Percentiles rank a stretch among this genome's conserved stretches.
phyloP scores from a whole-genome alignment of 2,113 vertebrate genomes.

The Corynorhinus townsendii region DNA sequence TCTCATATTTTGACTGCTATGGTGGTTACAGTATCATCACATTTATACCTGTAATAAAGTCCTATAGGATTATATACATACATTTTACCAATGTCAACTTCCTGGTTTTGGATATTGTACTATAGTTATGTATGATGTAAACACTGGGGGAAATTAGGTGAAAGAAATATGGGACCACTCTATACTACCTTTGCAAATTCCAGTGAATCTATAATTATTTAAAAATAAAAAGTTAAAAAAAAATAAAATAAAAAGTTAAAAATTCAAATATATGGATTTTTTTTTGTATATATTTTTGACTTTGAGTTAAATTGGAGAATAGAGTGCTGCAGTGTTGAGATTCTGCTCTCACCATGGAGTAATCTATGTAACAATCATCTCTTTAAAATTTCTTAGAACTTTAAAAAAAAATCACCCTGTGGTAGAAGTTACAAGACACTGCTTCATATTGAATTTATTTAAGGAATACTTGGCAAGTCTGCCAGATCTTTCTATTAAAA shows the following conservation, averaged over 20 bases:
- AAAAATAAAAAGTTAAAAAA: slow-evolving; percentile 18
- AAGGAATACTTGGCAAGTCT: background rate
- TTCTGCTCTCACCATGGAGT: background rate
- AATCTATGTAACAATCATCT: background rate
- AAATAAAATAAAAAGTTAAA: slow-evolving; percentile 25
- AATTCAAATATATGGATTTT: background rate
- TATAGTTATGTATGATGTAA: background rate
- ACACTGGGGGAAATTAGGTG: background rate
- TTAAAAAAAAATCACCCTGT: background rate
- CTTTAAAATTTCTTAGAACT: background rate
- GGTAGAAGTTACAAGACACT: background rate
- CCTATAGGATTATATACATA: background rate
- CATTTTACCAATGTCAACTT: background rate
- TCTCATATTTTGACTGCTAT: background rate
- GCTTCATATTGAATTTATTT: background rate
- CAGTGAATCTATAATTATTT: background rate
- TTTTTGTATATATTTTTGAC: background rate
- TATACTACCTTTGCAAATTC: background rate
- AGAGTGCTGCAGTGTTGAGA: background rate
- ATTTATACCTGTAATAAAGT: background rate
- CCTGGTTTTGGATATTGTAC: background rate
- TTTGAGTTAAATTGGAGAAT: background rate
- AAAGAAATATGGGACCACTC: background rate
- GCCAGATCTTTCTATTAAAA: background rate
- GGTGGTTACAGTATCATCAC: background rate